Conservation (phyloP, 2,888 invertebrate species). For the Chloroclystis v-ata region DNA sequence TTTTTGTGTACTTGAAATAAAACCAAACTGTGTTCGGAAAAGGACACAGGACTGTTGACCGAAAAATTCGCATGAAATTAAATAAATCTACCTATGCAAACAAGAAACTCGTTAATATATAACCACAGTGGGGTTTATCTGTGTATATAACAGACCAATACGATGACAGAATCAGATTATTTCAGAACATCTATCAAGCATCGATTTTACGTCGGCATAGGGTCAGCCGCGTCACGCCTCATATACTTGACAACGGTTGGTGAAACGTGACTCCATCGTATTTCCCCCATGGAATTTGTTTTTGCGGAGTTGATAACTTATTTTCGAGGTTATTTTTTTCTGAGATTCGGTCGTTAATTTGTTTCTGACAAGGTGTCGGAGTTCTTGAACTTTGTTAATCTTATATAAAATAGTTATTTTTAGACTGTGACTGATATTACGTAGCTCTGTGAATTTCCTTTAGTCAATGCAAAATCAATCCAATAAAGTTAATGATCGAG, state of each 20-base stretch:
- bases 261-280: conserved; percentile 4
- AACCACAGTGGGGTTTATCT: too few species aligned
- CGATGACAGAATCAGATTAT: conserved; percentile 1
- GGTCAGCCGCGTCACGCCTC: conserved; percentile 2
- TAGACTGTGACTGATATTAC: too few species aligned
- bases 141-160: too few species aligned
- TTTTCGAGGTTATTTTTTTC: neutral
- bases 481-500: too few species aligned
- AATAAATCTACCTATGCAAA: too few species aligned
- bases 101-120: too few species aligned
- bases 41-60: too few species aligned
- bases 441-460: too few species aligned
- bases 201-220: conserved; percentile 5
- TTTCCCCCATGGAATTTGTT: conserved; percentile 6
- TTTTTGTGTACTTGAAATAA: too few species aligned
- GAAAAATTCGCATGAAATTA: too few species aligned
- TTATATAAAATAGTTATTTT: neutral
- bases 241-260: conserved; percentile 5
- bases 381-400: neutral
- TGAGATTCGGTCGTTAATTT: conserved; percentile 3
- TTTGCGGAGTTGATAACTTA: conserved; percentile 2
- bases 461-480: too few species aligned
- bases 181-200: conserved; percentile 9
- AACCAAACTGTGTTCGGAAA: too few species aligned
- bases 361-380: conserved; percentile 1